Conservation (phyloP, 2,797 vertebrate genomes). For the Aulostomus chinensis region DNA sequence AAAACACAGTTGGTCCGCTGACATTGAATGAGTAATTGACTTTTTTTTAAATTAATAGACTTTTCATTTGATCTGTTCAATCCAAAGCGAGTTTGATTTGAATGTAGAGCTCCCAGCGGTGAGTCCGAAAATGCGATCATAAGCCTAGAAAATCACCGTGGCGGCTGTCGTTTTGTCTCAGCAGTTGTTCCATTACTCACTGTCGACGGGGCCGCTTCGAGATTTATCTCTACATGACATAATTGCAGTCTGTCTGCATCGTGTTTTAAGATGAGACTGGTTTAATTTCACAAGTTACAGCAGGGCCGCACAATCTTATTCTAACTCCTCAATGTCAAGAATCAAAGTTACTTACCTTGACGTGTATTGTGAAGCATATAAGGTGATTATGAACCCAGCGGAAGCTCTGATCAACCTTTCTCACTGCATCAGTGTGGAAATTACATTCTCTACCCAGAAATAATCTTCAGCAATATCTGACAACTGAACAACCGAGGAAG, state of each 20-base stretch:
- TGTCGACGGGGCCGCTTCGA: slow-evolving; percentile 1
- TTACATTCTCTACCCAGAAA: not conserved
- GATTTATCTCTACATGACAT: slow-evolving; percentile 25
- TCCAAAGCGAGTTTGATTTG: slow-evolving; percentile 26
- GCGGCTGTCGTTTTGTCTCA: slow-evolving; percentile 15
- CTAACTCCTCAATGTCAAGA: slow-evolving; percentile 1
- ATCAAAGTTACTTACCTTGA: not conserved
- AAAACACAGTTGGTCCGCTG: slow-evolving; percentile 10
- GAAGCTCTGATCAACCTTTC: slow-evolving; percentile 1
- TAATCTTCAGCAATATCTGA: too few relatives aligned
- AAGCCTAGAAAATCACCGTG: slow-evolving; percentile 3
- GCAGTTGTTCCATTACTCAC: slow-evolving; percentile 35
- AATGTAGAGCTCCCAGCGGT: slow-evolving; percentile 16
- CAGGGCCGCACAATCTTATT: not conserved
- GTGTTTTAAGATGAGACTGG: slow-evolving; percentile 1
- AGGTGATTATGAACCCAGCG: slow-evolving; percentile 1
- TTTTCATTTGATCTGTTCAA: slow-evolving; percentile 17
- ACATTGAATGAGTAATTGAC: slow-evolving; percentile 35
- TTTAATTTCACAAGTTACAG: slow-evolving; percentile 16
- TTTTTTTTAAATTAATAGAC: slow-evolving; percentile 28
- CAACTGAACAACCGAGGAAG: too few relatives aligned
- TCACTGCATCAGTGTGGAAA: not conserved
- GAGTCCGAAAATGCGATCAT: slow-evolving; percentile 1
- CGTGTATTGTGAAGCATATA: not conserved
- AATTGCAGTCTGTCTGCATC: slow-evolving; percentile 14